Evolutionary conservation across 2,113 vertebrate species (phyloP).

Genomic region (Microcebus griseorufus): DNA sequence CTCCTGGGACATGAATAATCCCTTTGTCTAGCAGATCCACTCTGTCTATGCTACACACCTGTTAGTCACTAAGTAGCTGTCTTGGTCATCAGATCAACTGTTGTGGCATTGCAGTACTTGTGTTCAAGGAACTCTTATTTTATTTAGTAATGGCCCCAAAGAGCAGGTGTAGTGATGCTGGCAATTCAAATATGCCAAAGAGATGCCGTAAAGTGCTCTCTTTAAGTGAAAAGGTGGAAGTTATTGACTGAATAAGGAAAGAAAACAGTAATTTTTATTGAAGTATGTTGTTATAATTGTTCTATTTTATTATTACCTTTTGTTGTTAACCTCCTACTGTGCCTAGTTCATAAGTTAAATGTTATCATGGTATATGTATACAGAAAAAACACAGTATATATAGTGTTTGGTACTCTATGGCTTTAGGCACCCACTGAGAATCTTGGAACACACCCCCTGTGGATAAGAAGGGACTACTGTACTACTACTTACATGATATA

Average conservation of each 20-base stretch:
- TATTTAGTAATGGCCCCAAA: neutral
- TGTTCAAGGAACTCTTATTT: neutral
- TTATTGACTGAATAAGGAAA: too few species aligned
- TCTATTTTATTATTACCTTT: too few species aligned
- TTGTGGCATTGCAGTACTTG: neutral
- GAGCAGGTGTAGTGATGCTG: neutral
- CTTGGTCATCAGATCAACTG: neutral
- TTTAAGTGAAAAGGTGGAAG: neutral
- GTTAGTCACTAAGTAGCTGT: neutral
- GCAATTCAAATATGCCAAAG: neutral
- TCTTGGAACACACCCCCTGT: too few species aligned
- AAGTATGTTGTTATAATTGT: too few species aligned
- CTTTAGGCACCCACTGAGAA: too few species aligned
- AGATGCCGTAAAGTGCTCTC: neutral
- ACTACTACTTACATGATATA: neutral
- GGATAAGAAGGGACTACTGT: too few species aligned
- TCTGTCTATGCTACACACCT: neutral
- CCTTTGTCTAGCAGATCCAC: neutral
- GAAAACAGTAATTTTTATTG: too few species aligned
- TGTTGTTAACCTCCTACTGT: too few species aligned
- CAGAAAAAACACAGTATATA: too few species aligned
- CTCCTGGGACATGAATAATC: neutral
- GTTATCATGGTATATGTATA: too few species aligned
- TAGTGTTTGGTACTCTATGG: too few species aligned
- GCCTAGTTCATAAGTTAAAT: too few species aligned